Evolutionary conservation across 2,888 invertebrate species (phyloP).

Genomic region (Dryadula phaetusa): DNA sequence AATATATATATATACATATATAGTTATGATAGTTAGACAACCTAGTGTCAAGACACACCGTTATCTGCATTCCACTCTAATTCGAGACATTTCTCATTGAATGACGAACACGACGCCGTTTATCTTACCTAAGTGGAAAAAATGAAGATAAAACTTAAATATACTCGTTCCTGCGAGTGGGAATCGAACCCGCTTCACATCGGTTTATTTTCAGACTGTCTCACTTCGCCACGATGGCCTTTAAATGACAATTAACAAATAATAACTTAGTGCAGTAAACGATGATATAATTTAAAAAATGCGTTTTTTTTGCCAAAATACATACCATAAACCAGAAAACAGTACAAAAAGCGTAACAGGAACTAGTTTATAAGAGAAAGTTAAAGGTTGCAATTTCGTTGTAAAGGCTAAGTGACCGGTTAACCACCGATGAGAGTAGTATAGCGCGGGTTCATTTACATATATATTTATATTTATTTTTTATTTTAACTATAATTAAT

Average conservation of each 20-base stretch:
- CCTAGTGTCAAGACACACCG: too few relatives aligned
- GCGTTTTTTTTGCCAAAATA: slow-evolving; percentile 6
- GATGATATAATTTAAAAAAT: neutral
- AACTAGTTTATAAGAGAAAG: slow-evolving; percentile 30
- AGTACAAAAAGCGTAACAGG: slow-evolving; percentile 21
- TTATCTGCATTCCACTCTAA: too few relatives aligned
- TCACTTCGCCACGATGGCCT: too few relatives aligned
- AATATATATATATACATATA: too few relatives aligned
- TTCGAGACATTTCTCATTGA: too few relatives aligned
- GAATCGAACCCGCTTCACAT: too few relatives aligned
- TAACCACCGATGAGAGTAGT: slow-evolving; percentile 30
- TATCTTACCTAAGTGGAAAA: too few relatives aligned
- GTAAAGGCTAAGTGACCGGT: slow-evolving; percentile 22
- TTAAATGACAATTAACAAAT: neutral
- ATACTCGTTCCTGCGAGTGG: too few relatives aligned
- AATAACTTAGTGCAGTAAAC: neutral
- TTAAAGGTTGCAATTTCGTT: slow-evolving; percentile 32
- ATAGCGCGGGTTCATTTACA: slow-evolving; percentile 3
- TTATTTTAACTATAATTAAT: neutral
- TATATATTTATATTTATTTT: neutral
- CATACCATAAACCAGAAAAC: slow-evolving; percentile 10
- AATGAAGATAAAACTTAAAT: too few relatives aligned
- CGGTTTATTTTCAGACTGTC: too few relatives aligned
- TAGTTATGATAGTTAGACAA: too few relatives aligned
- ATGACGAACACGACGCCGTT: too few relatives aligned